Evolutionary conservation across 2,113 vertebrate species (phyloP).

Genomic region (Coryphaenoides rupestris): DNA sequence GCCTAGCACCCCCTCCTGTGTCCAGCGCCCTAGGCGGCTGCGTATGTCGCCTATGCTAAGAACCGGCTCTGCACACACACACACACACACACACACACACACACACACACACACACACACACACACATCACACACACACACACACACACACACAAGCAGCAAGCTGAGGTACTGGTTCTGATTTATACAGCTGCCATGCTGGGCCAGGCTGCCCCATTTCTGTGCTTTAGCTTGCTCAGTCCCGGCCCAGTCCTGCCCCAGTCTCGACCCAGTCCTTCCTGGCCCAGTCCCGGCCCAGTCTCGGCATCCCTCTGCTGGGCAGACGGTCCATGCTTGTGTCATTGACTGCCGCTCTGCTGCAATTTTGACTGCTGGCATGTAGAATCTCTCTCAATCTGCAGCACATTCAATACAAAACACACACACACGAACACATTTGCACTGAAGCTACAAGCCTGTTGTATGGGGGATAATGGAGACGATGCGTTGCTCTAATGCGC

Average conservation of each 20-base stretch:
- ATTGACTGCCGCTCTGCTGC: background rate
- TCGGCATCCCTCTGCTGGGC: too few species aligned
- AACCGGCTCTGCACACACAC: too few species aligned
- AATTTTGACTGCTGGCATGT: constrained; percentile 44
- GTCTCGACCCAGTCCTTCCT: constrained; percentile 33
- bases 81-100: too few species aligned
- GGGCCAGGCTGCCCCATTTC: constrained; percentile 49
- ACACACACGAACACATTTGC: constrained; percentile 22
- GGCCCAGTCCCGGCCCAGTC: constrained; percentile 22
- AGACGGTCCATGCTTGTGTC: background rate
- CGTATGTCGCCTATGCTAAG: too few species aligned
- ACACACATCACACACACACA: too few species aligned
- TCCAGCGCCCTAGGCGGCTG: too few species aligned
- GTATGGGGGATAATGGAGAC: constrained; percentile 26
- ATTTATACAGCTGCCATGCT: constrained; percentile 61
- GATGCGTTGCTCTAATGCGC: constrained; percentile 42
- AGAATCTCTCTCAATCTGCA: constrained; percentile 32
- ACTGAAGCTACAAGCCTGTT: constrained; percentile 32
- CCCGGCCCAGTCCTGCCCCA: constrained; percentile 34
- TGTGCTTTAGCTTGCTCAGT: constrained; percentile 32
- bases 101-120: too few species aligned
- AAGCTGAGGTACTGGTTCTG: constrained; percentile 22
- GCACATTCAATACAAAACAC: background rate
- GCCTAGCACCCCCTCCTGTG: too few species aligned
- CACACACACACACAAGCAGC: too few species aligned